Base-by-base conservation (phyloP, 2,888 invertebrate genomes). In the Brassicogethes aeneus region DNA sequence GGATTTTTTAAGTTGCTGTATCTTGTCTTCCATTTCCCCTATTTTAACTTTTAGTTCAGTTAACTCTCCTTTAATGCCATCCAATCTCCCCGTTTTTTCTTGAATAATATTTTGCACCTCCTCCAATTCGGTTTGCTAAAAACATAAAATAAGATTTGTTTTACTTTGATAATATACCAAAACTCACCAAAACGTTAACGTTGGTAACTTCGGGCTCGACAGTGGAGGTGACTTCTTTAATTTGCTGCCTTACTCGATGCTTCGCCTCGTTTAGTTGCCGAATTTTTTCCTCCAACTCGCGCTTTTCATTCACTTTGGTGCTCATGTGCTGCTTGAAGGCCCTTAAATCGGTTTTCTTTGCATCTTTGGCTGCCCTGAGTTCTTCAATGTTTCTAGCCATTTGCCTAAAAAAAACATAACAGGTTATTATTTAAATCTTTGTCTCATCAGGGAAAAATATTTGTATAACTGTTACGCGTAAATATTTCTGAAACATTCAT, bases 71-170 rank as follows among this genome's bases (percentile, higher is more conserved):
- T 64, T 42, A 61, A 57, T 3, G 53, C 54, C 31, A 33, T 53
- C 60, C 15, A 59, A 52, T 13, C 71, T 62, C 0, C 60, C 57
- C 1, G 61, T 57, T 38, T 71, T 65, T 44, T 70, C 66, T 17
- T 61, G 54, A 2, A 72, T 55, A 2, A 63, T 62, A 30, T 68
- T 70, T 31, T 67, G 57, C 3, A 67, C 54, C 33, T 69, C 60
- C 2, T 47, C 44, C 32, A 66, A 45, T 39, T 65, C 65, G 37
- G 65, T 47, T 49, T 65, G 59, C 53, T 69, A 59, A 15, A 50
- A 48, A 23, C 5, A 10, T 7, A 10, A 23, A 23, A 5, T 7
- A 23, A 7, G 10, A 23, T 10, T 10, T 10, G 10, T 7, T 7
- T 23, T 23, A 10, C 23, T 7, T 7, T 23, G 10, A 23, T 23